These are phyloP conservation scores for Calcarius lapponicus DNA, from an alignment of 2,797 vertebrate species.

Conservation along the genomic window DNA sequence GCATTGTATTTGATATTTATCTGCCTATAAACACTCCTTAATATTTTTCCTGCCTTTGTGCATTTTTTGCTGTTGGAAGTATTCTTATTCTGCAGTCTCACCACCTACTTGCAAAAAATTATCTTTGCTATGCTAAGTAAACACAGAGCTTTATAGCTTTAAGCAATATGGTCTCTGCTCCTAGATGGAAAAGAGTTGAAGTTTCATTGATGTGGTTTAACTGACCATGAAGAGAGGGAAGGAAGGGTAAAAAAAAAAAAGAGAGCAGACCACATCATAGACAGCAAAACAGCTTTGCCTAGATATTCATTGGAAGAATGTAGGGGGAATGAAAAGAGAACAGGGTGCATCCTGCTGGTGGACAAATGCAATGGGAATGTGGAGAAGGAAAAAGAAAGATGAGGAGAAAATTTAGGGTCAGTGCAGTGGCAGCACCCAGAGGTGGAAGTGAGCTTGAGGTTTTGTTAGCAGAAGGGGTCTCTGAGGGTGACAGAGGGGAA, in stretches of 20 bases:
- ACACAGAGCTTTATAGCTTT: neutral
- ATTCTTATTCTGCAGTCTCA: neutral
- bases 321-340: neutral
- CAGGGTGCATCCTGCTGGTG: neutral
- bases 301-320: neutral
- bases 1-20: slow-evolving; percentile 15
- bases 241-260: neutral
- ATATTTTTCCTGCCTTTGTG: neutral
- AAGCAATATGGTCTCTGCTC: neutral
- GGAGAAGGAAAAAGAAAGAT: neutral
- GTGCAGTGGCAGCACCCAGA: neutral
- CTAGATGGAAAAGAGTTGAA: neutral
- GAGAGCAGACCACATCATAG: neutral
- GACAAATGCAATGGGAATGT: neutral
- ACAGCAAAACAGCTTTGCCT: neutral
- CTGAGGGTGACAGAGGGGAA: neutral
- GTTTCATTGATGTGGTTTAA: neutral
- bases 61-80: neutral
- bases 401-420: neutral
- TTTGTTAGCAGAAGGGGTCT: neutral
- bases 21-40: neutral
- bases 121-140: neutral
- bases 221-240: neutral
- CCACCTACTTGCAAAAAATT: neutral
- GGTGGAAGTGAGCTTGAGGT: neutral